phyloP scores from a whole-genome alignment of 2,797 vertebrate species.

The Triplophysa yarkandensis region DNA sequence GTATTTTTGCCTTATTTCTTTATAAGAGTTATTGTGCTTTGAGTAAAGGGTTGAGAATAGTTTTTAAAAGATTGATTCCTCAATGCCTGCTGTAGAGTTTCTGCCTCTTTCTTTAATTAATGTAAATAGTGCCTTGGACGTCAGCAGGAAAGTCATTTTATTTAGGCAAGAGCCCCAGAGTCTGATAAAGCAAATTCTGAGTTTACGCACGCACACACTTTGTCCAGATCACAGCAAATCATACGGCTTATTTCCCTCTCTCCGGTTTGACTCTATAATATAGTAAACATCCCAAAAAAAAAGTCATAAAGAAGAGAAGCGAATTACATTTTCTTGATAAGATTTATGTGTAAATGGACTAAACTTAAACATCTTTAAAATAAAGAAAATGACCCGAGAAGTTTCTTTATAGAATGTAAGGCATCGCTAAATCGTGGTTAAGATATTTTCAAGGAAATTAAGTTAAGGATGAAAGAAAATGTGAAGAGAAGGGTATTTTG shows the following conservation, averaged over 20 bases:
- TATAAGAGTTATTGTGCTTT: neutral
- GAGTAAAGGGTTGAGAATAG: neutral
- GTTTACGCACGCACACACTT: neutral
- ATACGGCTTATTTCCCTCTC: neutral
- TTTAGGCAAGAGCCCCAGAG: conserved; percentile 57
- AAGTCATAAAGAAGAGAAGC: no score
- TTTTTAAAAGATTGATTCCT: neutral
- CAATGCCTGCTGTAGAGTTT: neutral
- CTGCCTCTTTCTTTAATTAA: neutral
- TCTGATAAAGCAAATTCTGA: conserved; percentile 43
- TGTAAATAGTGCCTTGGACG: conserved; percentile 61
- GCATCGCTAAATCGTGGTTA: no score
- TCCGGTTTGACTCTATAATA: neutral
- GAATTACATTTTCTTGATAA: no score
- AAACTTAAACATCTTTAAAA: neutral
- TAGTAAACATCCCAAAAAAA: no score
- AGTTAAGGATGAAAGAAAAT: no score
- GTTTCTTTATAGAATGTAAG: no score
- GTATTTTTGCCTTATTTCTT: neutral
- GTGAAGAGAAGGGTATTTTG: no score
- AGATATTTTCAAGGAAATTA: no score
- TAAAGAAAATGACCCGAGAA: no score
- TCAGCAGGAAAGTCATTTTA: conserved; percentile 61
- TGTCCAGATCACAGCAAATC: conserved; percentile 4
- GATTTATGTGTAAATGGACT: no score